Base-by-base conservation (phyloP, 2,113 vertebrate genomes). In the Nothocercus julius region DNA sequence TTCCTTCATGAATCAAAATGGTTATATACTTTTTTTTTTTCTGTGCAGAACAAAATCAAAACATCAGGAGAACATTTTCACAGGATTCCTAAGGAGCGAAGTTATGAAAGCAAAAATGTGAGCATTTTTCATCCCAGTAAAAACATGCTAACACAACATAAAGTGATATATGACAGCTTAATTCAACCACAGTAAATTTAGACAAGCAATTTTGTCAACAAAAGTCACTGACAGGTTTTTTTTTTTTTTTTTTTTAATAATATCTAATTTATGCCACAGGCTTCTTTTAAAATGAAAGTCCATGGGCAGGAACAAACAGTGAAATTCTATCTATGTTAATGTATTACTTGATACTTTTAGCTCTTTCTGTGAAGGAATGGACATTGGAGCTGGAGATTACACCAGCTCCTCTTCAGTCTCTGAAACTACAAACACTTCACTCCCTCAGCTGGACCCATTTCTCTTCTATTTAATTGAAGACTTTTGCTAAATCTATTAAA, bases 21-120 rank as follows among this genome's bases (percentile, higher is more conserved):
- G 34, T 82, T 94, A 70, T 56, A 79, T 20, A 40, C 89, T 90
- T 25, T 87, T 30, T 85, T 94, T 82, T 86, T 92, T 94, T 82
- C 77, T 82, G 51, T 45, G 58, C 56, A 94, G 90, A 70, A 79
- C 91, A 90, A 93, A 64, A 11, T 0, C 4, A 73, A 90, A 90
- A 64, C 21, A 45, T 28, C 56, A 61, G 32, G 63, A 72, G 30
- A 89, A 47, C 7, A 53, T 63, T 85, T 93, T 80, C 77, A 82
- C 27, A 79, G 56, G 45, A 67, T 49, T 47, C 49, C 75, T 76
- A 86, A 76, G 47, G 82, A 85, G 27, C 68, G 38, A 88, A 89
- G 38, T 42, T 6, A 38, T 30, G 74, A 90, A 89, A 90, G 42
- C 13, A 94, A 92, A 95, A 90, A 67, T 42, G 81, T 77, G 62